phyloP scores from a whole-genome alignment of 2,797 vertebrate species.

The Cynopterus sphinx region DNA sequence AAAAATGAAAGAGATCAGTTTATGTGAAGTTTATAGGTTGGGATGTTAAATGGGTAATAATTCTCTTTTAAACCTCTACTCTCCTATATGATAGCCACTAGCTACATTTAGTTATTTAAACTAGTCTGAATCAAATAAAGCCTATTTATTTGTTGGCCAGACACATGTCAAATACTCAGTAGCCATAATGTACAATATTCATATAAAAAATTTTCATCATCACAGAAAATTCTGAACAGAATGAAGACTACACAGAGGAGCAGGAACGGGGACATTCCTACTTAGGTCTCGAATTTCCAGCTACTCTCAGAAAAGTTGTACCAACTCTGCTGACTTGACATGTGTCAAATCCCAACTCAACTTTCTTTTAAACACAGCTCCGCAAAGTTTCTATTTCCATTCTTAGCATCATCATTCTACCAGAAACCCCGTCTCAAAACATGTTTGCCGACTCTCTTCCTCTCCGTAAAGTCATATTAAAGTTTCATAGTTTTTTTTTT shows the following conservation, averaged over 20 bases:
- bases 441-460: background rate
- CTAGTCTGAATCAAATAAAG: background rate
- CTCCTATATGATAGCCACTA: background rate
- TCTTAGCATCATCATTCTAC: background rate
- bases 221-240: background rate
- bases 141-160: background rate
- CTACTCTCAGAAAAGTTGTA: background rate
- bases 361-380: background rate
- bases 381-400: background rate
- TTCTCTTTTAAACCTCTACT: background rate
- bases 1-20: background rate
- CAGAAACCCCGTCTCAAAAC: background rate
- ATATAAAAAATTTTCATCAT: background rate
- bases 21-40: background rate
- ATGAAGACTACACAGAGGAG: background rate
- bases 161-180: background rate
- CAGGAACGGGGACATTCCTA: background rate
- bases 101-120: background rate
- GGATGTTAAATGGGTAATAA: background rate
- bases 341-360: background rate
- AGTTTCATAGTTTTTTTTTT: background rate
- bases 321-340: background rate
- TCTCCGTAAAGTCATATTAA: background rate
- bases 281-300: background rate
- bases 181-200: fast-evolving